Evolutionary conservation across 2,113 vertebrate genomes (phyloP).

Genomic region (Proterorhinus semilunaris): DNA sequence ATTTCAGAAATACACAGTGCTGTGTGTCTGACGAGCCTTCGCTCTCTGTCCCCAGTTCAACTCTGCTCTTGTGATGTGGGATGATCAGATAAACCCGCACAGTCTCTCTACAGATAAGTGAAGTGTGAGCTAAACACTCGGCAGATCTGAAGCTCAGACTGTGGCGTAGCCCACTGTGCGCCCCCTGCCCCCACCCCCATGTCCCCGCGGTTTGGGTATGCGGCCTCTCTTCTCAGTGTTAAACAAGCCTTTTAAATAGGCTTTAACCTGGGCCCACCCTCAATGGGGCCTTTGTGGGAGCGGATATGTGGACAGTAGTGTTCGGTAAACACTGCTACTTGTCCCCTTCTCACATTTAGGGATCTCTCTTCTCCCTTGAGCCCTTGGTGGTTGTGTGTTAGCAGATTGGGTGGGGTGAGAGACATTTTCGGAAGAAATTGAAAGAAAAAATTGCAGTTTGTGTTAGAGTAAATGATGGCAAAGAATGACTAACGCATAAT

Average conservation of each 20-base stretch:
- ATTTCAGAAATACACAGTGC: too few relatives aligned
- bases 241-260: slow-evolving; percentile 78
- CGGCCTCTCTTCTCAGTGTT: slow-evolving; percentile 71
- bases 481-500: not conserved
- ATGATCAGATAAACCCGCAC: slow-evolving; percentile 6
- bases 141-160: slow-evolving; percentile 44
- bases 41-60: slow-evolving; percentile 38
- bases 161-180: slow-evolving; percentile 56
- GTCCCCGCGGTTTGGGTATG: slow-evolving; percentile 68
- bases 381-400: slow-evolving; percentile 25
- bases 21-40: not conserved
- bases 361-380: slow-evolving; percentile 34
- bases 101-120: slow-evolving; percentile 35
- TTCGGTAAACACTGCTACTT: slow-evolving; percentile 73
- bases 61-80: slow-evolving; percentile 1
- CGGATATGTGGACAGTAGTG: slow-evolving; percentile 77
- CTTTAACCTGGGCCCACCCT: slow-evolving; percentile 79
- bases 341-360: slow-evolving; percentile 71
- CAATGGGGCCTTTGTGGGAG: slow-evolving; percentile 78
- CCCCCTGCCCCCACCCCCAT: slow-evolving; percentile 31
- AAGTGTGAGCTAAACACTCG: slow-evolving; percentile 53
- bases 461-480: not conserved
- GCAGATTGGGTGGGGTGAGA: slow-evolving; percentile 22
- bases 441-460: not conserved
- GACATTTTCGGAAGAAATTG: not conserved